A percentile compares a stretch with the other conserved stretches of the same genome.
These are phyloP conservation scores for Folsomia candida DNA, from an alignment of 2,888 invertebrate genomes.

Conservation along the genomic window DNA sequence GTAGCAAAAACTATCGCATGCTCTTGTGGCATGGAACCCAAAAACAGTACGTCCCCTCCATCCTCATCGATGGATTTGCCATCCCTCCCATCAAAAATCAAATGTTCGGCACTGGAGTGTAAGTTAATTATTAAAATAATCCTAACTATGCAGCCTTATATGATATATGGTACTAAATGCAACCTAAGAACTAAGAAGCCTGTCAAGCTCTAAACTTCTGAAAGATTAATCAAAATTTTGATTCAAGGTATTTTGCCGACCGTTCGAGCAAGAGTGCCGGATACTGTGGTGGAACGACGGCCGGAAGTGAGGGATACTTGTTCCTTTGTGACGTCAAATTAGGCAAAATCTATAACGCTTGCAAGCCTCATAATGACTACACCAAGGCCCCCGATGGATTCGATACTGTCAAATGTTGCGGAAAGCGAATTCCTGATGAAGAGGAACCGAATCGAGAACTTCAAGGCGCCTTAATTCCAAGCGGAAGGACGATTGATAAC, in stretches of 20 bases:
- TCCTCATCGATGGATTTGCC: constrained; percentile 23
- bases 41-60: neutral
- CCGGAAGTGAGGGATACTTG: constrained; percentile 10
- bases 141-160: too few relatives aligned
- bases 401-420: constrained; percentile 17
- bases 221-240: too few relatives aligned
- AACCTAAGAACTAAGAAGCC: too few relatives aligned
- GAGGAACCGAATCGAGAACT: constrained; percentile 3
- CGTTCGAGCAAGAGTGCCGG: constrained; percentile 24
- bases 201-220: too few relatives aligned
- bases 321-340: constrained; percentile 37
- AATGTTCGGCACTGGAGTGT: constrained; percentile 25
- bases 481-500: neutral
- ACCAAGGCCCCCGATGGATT: constrained; percentile 6
- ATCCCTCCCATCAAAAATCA: constrained; percentile 17
- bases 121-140: too few relatives aligned
- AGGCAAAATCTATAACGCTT: constrained; percentile 24
- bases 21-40: constrained; percentile 33
- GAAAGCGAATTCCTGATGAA: constrained; percentile 15
- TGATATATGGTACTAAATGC: too few relatives aligned
- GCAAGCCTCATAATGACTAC: constrained; percentile 7
- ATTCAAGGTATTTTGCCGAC: constrained; percentile 24
- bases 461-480: neutral
- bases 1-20: constrained; percentile 6
- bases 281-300: constrained; percentile 15